Conservation (phyloP, 2,113 vertebrate species). For the Cricetomys ansorgei region DNA sequence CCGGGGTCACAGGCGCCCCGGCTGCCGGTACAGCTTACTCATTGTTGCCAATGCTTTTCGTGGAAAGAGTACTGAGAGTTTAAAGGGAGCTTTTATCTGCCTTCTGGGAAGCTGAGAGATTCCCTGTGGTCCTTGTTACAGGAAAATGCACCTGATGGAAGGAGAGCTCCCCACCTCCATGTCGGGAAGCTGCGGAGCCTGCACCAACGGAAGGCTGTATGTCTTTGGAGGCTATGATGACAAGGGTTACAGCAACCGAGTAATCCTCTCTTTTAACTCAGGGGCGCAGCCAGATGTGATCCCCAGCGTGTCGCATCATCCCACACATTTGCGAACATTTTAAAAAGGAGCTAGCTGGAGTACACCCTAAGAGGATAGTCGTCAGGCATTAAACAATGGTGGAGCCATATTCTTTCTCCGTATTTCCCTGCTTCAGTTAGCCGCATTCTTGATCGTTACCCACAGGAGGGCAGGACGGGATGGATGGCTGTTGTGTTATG, state of each 20-base stretch:
- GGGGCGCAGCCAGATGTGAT: not conserved
- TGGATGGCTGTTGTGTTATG: not conserved
- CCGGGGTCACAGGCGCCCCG: not conserved
- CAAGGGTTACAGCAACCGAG: constrained; percentile 95
- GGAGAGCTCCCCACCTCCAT: constrained; percentile 94
- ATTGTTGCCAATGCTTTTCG: not conserved
- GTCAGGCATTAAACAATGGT: not conserved
- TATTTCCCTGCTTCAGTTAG: not conserved
- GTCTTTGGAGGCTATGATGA: constrained; percentile 97
- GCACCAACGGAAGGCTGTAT: constrained; percentile 91
- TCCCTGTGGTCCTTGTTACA: constrained; percentile 81
- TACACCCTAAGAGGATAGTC: constrained; percentile 32
- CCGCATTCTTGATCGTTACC: not conserved
- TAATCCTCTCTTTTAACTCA: constrained; percentile 81
- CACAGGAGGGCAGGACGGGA: not conserved
- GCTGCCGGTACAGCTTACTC: not conserved
- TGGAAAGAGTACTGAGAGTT: constrained; percentile 26
- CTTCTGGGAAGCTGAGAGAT: not conserved
- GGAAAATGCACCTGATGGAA: constrained; percentile 92
- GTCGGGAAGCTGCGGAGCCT: constrained; percentile 95
- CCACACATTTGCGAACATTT: constrained; percentile 14
- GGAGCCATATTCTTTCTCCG: not conserved
- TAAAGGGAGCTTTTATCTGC: constrained; percentile 27
- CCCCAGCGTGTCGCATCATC: not conserved
- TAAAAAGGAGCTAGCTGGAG: not conserved